A percentile compares a stretch with the other conserved stretches of the same genome.
phyloP scores from a whole-genome alignment of 2,113 vertebrate genomes.

The Piaya cayana region DNA sequence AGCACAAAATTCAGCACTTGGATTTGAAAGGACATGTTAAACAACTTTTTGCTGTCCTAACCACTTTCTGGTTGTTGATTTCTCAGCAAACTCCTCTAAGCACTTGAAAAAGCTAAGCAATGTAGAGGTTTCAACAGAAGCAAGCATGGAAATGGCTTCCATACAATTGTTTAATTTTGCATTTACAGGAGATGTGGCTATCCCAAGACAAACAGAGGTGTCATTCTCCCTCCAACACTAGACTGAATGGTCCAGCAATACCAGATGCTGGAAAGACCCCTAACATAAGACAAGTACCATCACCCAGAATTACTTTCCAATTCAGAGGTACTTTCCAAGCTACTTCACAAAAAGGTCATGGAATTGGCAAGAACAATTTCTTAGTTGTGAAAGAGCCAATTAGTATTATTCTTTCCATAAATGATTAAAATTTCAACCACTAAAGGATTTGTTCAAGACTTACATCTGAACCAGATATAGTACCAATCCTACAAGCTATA shows the following conservation, averaged over 20 bases:
- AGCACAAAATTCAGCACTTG: neutral
- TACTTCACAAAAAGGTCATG: neutral
- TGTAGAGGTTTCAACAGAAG: neutral
- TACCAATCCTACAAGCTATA: neutral
- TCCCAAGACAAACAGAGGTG: neutral
- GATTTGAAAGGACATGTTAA: neutral
- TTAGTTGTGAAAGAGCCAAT: neutral
- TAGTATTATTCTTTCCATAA: neutral
- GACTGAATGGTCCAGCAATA: neutral
- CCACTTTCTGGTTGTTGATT: neutral
- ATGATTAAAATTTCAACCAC: neutral
- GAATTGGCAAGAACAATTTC: neutral
- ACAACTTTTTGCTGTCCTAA: neutral
- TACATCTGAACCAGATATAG: neutral
- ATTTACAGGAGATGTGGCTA: neutral
- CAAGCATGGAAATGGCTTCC: neutral
- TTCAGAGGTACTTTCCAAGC: neutral
- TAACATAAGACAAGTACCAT: neutral
- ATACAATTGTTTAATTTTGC: neutral
- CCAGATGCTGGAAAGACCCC: neutral
- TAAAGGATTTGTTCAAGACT: neutral
- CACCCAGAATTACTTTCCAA: neutral
- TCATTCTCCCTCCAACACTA: neutral
- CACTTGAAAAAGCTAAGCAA: neutral
- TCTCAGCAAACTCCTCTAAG: neutral